Conservation (phyloP, 1,140 invertebrate species). For the Adelges cooleyi region DNA sequence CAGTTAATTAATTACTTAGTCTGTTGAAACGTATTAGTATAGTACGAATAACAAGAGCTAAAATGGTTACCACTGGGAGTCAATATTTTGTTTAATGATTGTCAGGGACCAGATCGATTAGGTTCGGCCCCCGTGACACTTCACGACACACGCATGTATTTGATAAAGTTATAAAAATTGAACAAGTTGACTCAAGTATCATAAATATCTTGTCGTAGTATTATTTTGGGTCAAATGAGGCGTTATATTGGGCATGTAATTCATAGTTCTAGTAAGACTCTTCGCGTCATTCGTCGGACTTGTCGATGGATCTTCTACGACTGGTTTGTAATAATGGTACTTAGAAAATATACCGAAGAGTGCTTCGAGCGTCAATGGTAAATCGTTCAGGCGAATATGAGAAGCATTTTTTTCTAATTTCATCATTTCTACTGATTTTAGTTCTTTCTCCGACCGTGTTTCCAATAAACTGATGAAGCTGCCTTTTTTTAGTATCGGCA, state of each 20-base stretch:
- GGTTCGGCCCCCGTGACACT: too few relatives aligned
- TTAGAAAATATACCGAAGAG: not conserved
- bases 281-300: not conserved
- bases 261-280: not conserved
- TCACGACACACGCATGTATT: too few relatives aligned
- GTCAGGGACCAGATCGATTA: too few relatives aligned
- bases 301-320: not conserved
- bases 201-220: too few relatives aligned
- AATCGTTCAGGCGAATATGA: not conserved
- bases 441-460: not conserved
- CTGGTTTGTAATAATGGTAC: not conserved
- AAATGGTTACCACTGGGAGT: too few relatives aligned
- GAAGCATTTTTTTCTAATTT: not conserved
- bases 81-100: too few relatives aligned
- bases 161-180: too few relatives aligned
- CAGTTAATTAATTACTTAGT: too few relatives aligned
- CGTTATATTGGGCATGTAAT: not conserved
- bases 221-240: not conserved
- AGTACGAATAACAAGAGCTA: too few relatives aligned
- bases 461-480: not conserved
- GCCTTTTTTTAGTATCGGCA: not conserved
- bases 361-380: not conserved
- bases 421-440: not conserved
- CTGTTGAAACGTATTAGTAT: too few relatives aligned
- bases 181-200: too few relatives aligned